Evolutionary conservation across 1,140 invertebrate species (phyloP).

Genomic region (Paramacrobiotus metropolitanus): DNA sequence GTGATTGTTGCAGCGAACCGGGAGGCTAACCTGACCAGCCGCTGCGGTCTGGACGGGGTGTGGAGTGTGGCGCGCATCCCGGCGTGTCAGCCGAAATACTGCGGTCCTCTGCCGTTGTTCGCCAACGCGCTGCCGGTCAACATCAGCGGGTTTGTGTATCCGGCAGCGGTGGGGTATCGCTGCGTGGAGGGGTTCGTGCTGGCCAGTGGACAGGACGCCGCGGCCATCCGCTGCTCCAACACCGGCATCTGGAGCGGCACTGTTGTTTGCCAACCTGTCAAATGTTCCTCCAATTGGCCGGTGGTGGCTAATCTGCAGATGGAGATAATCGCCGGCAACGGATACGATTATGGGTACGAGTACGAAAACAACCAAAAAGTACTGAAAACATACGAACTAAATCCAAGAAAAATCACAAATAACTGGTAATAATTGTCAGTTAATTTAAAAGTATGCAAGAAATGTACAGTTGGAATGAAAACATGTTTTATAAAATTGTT

Average conservation of each 20-base stretch:
- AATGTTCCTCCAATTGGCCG: too few species aligned
- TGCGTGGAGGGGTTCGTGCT: slow-evolving; percentile 91
- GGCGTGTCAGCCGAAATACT: slow-evolving; percentile 74
- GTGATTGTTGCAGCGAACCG: slow-evolving; percentile 42
- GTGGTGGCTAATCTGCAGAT: too few species aligned
- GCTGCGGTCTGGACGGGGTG: slow-evolving; percentile 59
- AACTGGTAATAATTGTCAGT: too few species aligned
- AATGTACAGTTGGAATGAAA: too few species aligned
- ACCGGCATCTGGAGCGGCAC: slow-evolving; percentile 16
- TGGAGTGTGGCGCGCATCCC: slow-evolving; percentile 81
- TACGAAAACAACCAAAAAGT: too few species aligned
- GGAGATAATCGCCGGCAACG: too few species aligned
- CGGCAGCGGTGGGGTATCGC: slow-evolving; percentile 72
- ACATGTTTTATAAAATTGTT: too few species aligned
- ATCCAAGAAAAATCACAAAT: too few species aligned
- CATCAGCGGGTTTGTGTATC: slow-evolving; percentile 77
- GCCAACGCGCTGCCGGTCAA: slow-evolving; percentile 88
- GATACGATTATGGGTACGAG: too few species aligned
- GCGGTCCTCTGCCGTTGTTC: slow-evolving; percentile 85
- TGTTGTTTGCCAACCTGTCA: too few species aligned
- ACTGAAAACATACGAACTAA: too few species aligned
- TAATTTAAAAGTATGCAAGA: too few species aligned
- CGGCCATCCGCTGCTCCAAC: slow-evolving; percentile 28
- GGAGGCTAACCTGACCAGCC: slow-evolving; percentile 41
- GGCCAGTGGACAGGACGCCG: slow-evolving; percentile 54